Conservation (phyloP, 2,888 invertebrate species). For the Entomobrya multifasciata region DNA sequence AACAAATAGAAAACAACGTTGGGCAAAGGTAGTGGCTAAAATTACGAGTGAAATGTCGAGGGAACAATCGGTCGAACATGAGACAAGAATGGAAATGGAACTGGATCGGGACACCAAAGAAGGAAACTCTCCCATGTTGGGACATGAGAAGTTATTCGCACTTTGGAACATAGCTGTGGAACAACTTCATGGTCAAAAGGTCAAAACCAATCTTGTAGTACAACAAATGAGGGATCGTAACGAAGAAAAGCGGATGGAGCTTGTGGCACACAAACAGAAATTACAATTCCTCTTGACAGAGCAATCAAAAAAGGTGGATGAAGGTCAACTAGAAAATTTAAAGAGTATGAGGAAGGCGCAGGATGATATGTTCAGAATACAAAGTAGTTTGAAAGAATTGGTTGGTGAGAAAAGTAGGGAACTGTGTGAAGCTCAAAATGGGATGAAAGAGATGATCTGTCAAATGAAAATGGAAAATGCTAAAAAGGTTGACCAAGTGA, state of each 20-base stretch:
- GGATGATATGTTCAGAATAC: conserved; percentile 74
- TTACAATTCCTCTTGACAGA: conserved; percentile 76
- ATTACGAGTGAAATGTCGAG: conserved; percentile 95
- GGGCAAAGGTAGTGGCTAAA: conserved; percentile 86
- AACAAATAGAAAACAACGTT: too few species aligned
- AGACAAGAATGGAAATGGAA: conserved; percentile 83
- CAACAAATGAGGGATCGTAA: conserved; percentile 84
- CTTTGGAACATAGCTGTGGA: conserved; percentile 97
- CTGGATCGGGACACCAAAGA: conserved; percentile 97
- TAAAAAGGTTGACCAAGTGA: conserved; percentile 84
- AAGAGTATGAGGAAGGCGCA: conserved; percentile 76
- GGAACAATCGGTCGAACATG: conserved; percentile 95
- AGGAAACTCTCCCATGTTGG: conserved; percentile 96
- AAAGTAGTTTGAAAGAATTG: conserved; percentile 63
- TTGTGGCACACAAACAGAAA: conserved; percentile 94
- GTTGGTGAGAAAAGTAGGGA: conserved; percentile 71
- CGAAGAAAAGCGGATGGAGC: conserved; percentile 92
- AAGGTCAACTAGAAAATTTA: conserved; percentile 75
- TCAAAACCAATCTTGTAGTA: conserved; percentile 84
- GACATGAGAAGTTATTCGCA: conserved; percentile 95
- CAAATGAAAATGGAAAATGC: conserved; percentile 81
- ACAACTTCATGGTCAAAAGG: conserved; percentile 88
- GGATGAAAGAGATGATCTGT: conserved; percentile 72
- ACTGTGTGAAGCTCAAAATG: conserved; percentile 67
- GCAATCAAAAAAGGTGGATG: conserved; percentile 74